Evolutionary conservation across 2,113 vertebrate species (phyloP), one percentile per base, ranked within the genome.

Genomic region (Xyliphius kryptos): DNA sequence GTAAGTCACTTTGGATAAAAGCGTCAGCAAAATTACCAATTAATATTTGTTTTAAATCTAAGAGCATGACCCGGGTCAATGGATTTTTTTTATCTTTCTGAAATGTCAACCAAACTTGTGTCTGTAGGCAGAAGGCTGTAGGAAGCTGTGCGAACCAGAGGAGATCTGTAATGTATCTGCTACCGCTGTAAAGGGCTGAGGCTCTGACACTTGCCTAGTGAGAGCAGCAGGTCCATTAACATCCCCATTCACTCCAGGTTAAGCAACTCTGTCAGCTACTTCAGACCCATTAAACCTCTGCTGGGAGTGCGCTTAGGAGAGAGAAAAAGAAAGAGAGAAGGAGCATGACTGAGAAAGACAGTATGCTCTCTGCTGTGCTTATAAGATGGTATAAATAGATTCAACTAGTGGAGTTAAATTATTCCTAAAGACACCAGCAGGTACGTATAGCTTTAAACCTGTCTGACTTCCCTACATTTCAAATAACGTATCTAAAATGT

Each of bases 181-280:
- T 46, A 38, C 53, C 47, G 22, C 44, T 82, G 75, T 80, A 77
- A 76, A 72, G 80, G 81, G 84, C 77, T 82, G 14, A 46, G 43
- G 13, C 40, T 13, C 43, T 46, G 79, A 77, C 80, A 79, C 83
- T 85, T 81, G 77, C 82, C 84, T 79, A 83, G 80, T 83, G 84
- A 84, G 85, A 79, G 81, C 75, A 84, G 81, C 81, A 15, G 55
- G 55, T 70, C 71, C 70, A 76, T 73, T 76, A 70, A 68, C 56
- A 61, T 56, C 53, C 68, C 74, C 63, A 68, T 70, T 76, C 74
- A 76, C 56, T 56, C 37, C 43, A 63, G 61, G 63, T 76, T 76
- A 76, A 76, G 68, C 61, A 70, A 67, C 64, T 67, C 70, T 76
- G 74, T 72, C 74, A 68, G 68, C 64, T 71, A 70, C 74, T 73